Base-by-base conservation (phyloP, 2,888 invertebrate species). In the Cecidostiba fungosa region DNA sequence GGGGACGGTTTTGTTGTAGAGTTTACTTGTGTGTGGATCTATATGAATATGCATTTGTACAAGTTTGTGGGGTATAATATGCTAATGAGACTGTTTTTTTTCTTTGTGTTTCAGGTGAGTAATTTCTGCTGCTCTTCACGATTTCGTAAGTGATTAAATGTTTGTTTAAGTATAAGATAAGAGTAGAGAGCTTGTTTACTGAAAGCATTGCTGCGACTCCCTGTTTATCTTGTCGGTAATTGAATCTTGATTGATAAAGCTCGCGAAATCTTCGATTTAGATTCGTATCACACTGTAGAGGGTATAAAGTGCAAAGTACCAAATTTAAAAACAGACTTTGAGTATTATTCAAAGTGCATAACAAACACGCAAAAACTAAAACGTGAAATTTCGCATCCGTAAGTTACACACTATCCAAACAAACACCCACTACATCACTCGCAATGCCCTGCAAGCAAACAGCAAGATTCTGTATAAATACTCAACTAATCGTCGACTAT, bases 21-120 rank as follows among this genome's bases (percentile, higher is more conserved):
- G n/a, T 43, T 12, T 0, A 36, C 6, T 36, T 50, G 16, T 50
- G 50, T 50, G 50, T 4, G 16, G 3, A 6, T 2, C 47, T 47
- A 16, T 47, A 16, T 50, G 54, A 19, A n/a, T 54, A n/a, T 54
- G n/a, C n/a, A 54, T 5, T n/a, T 54, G 47, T 1, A 47, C n/a
- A n/a, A 10, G 23, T 39, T 14, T 6, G 26, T 10, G 39, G 2
- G 39, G 39, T 39, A 10, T 39, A 12, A 1, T 39, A 43, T 12
- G 43, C 10, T 43, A 43, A 43, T 2, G 43, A 43, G 43, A 43
- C 43, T 2, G 43, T 74, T 19, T 74, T 19, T 74, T 19, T 50
- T 74, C 26, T 74, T 74, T 74, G 29, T 74, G 74, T 74, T 74
- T 4, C 50, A 74, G 74, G 74, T 74, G 74, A 74, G 74, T 69